Conservation (phyloP, 2,888 invertebrate genomes). For the Ligdia adustata region DNA sequence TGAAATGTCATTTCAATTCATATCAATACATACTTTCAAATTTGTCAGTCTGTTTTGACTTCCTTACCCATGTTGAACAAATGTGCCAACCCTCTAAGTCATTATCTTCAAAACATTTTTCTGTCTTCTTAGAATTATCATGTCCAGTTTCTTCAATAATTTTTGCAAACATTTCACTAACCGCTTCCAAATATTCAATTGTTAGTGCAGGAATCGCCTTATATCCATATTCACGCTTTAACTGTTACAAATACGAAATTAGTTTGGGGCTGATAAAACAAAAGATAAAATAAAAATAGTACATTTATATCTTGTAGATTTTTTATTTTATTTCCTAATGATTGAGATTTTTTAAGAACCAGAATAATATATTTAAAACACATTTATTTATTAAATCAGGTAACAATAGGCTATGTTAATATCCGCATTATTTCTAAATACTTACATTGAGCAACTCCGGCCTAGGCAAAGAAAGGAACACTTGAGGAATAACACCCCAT, state of each 20-base stretch:
- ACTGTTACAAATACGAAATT: constrained; percentile 44
- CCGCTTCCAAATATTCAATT: constrained; percentile 62
- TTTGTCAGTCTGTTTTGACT: no score
- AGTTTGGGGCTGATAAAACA: no score
- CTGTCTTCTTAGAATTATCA: constrained; percentile 60
- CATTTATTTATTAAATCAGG: no score
- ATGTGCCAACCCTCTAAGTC: constrained; percentile 69
- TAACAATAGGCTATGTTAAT: not conserved
- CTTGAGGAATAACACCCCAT: constrained; percentile 84
- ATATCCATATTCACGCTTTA: constrained; percentile 69
- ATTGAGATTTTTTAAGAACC: no score
- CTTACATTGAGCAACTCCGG: constrained; percentile 57
- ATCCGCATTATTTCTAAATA: constrained; percentile 9
- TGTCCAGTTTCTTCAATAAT: constrained; percentile 46
- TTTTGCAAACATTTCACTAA: constrained; percentile 61
- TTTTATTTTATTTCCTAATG: no score
- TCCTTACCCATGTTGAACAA: constrained; percentile 63
- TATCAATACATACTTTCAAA: no score
- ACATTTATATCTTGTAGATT: no score
- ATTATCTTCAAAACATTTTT: constrained; percentile 71
- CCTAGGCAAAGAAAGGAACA: constrained; percentile 78
- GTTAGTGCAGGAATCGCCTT: constrained; percentile 72
- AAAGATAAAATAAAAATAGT: no score
- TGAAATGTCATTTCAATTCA: constrained; percentile 41
- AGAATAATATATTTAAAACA: no score